Base-by-base conservation (phyloP, 2,113 vertebrate genomes). In the cattle (Bos taurus) region DNA sequence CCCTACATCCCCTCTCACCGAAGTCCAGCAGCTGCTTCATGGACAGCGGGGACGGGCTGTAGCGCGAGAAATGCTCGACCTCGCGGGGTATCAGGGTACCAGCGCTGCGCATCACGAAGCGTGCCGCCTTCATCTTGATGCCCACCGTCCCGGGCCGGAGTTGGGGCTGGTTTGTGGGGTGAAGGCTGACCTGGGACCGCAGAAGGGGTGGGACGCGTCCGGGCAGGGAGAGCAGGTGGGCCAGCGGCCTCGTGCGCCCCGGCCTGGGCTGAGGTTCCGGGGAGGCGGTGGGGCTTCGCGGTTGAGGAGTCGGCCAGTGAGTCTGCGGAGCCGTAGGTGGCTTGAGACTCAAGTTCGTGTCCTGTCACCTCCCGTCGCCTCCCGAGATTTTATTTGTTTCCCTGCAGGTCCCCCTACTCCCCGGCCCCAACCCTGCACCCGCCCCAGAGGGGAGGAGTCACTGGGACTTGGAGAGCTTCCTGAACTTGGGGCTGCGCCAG, bases 1-100 rank as follows among this genome's bases (percentile, higher is more conserved):
- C 30, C 64, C 77, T 2, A 0, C 0, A 9, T 2, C 97, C n/a
- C 46, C 2, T 25, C 99, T 99, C 98, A 99, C 99, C 99, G 48
- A 99, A 99, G 98, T 99, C 99, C 97, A 99, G 98, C 97, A 99
- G 99, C 98, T 99, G 99, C 98, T 99, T 99, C 98, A 99, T 99
- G 71, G 99, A 99, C 80, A 99, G 98, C 0, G 99, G 99, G 11
- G 99, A 99, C 1, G 99, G 99, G 0, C 99, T 99, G 97, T 99
- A 99, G 96, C 99, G 99, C 4, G 99, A 99, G 92, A 99, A 99
- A 77, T 97, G 97, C 88, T 99, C 99, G 83, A 99, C 98, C 97
- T 99, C 98, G 98, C 99, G 98, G 9, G 99, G 99, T 36, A 99
- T 98, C 33, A 98, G 93, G 97, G 97, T 98, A 98, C 99, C 97